Percentiles rank a stretch among this genome's conserved stretches.
These are phyloP conservation scores for Eurosta solidaginis DNA, from an alignment of 1,140 invertebrate species.

Conservation along the genomic window DNA sequence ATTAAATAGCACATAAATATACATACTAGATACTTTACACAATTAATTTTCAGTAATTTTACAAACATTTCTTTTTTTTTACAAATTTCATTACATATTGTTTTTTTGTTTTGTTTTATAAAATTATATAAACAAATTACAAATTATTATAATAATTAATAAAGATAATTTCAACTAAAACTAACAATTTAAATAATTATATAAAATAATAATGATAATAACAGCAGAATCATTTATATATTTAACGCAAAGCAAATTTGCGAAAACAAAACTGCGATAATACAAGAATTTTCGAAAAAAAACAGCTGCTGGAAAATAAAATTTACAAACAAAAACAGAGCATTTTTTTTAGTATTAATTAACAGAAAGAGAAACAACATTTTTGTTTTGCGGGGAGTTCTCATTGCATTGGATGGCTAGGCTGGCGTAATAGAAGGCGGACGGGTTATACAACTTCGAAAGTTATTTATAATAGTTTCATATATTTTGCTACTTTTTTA, in stretches of 20 bases:
- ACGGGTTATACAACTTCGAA: not conserved
- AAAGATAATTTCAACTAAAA: slow-evolving; percentile 26
- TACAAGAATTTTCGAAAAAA: no score
- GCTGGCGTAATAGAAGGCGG: no score
- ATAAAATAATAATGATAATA: slow-evolving; percentile 18
- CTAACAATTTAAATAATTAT: slow-evolving; percentile 29
- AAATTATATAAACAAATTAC: slow-evolving; percentile 18
- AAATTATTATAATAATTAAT: slow-evolving; percentile 16
- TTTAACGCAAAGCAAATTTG: not conserved
- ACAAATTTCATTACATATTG: not conserved
- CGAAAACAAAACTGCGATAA: no score
- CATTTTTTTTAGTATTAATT: not conserved
- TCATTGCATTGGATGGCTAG: not conserved
- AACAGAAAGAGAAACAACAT: not conserved
- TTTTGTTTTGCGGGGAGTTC: not conserved
- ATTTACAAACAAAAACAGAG: slow-evolving; percentile 1
- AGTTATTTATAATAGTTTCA: not conserved
- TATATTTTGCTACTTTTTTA: not conserved
- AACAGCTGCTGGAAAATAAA: not conserved
- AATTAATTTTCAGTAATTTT: slow-evolving; percentile 4
- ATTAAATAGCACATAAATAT: slow-evolving; percentile 22
- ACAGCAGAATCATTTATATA: slow-evolving; percentile 2
- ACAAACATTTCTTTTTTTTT: not conserved
- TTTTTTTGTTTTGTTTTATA: slow-evolving; percentile 17
- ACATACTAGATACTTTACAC: slow-evolving; percentile 2